Evolutionary conservation across 2,797 vertebrate species (phyloP).

Genomic region (Gymnoscopelus microlampas): DNA sequence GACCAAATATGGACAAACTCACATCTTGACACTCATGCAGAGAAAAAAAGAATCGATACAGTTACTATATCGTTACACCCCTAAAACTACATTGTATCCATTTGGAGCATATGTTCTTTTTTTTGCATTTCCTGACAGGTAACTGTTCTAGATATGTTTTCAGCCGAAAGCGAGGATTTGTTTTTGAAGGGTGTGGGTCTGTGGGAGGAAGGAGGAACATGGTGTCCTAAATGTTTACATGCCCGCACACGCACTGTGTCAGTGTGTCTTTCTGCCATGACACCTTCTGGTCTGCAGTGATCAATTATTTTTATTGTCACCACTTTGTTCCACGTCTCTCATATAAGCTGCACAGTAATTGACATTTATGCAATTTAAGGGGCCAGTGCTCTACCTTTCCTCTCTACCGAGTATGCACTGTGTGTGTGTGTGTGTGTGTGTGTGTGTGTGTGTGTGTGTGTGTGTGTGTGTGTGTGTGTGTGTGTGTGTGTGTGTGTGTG

Average conservation of each 20-base stretch:
- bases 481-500: constrained; percentile 1
- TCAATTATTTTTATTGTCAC: constrained; percentile 82
- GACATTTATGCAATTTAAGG: constrained; percentile 71
- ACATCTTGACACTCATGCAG: too few species aligned
- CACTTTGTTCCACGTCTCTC: constrained; percentile 75
- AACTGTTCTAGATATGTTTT: too few species aligned
- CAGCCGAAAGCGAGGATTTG: too few species aligned
- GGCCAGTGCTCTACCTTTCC: constrained; percentile 59
- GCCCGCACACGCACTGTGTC: constrained; percentile 71
- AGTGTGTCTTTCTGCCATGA: constrained; percentile 74
- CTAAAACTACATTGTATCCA: too few species aligned
- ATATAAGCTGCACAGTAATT: constrained; percentile 68
- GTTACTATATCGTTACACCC: too few species aligned
- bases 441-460: constrained; percentile 5
- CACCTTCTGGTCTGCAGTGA: constrained; percentile 70
- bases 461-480: background rate
- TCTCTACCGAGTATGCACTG: constrained; percentile 17
- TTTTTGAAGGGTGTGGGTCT: too few species aligned
- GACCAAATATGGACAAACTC: too few species aligned
- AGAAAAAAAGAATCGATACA: too few species aligned
- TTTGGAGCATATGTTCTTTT: too few species aligned
- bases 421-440: background rate
- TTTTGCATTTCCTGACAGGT: too few species aligned
- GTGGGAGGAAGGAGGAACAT: constrained; percentile 41
- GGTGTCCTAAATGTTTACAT: constrained; percentile 79